phyloP scores from a whole-genome alignment of 2,113 vertebrate species.

The Forbesichthys agassizii region DNA sequence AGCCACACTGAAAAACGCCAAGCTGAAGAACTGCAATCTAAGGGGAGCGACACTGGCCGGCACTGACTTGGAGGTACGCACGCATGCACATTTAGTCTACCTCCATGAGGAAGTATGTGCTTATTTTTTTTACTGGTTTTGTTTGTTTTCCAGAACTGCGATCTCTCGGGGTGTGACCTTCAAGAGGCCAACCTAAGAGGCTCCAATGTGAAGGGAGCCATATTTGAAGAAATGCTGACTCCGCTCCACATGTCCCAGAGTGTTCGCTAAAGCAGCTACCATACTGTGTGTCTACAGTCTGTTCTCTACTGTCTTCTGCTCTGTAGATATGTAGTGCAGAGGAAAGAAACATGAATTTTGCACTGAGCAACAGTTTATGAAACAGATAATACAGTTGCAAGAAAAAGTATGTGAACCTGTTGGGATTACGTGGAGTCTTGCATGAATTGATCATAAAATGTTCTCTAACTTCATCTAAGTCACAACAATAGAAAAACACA shows the following conservation, averaged over 20 bases:
- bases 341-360: constrained; percentile 2
- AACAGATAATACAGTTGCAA: no score
- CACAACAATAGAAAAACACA: no score
- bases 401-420: no score
- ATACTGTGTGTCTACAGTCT: neutral
- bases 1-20: constrained; percentile 96
- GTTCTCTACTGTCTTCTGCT: neutral
- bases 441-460: no score
- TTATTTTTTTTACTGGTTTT: neutral
- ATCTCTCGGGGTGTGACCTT: constrained; percentile 92
- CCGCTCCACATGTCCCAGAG: constrained; percentile 97
- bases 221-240: constrained; percentile 97
- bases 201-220: constrained; percentile 95
- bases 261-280: constrained; percentile 80
- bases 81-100: neutral
- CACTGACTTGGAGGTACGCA: constrained; percentile 89
- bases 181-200: constrained; percentile 94
- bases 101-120: neutral
- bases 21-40: constrained; percentile 96
- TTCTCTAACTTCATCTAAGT: no score
- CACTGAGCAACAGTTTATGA: constrained; percentile 8
- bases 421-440: no score
- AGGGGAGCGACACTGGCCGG: constrained; percentile 95
- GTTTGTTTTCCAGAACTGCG: constrained; percentile 84
- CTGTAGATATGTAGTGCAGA: neutral